A percentile compares a stretch with the other conserved stretches of the same genome.
Conservation (phyloP, 2,113 vertebrate species). For the Ramphastos sulfuratus region DNA sequence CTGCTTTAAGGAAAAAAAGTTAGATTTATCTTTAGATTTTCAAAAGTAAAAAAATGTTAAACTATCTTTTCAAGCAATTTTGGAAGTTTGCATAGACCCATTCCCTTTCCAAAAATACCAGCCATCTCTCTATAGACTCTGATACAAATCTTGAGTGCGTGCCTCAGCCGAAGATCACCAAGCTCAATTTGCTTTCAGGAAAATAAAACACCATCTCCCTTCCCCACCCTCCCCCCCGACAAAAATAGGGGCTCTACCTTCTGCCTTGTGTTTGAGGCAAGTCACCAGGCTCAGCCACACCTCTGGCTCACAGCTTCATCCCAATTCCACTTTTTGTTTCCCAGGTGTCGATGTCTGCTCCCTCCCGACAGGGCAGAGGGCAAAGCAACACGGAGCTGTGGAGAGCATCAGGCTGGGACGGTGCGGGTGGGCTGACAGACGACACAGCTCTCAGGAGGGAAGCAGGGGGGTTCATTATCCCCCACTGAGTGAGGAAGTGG, state of each 20-base stretch:
- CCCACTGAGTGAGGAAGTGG: neutral
- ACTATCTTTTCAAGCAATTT: conserved; percentile 74
- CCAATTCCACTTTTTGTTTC: neutral
- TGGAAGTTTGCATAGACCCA: conserved; percentile 81
- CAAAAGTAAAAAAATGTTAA: conserved; percentile 77
- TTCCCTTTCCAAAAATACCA: conserved; percentile 82
- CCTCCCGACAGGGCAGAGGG: neutral
- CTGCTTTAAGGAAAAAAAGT: conserved; percentile 53
- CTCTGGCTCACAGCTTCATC: conserved; percentile 1
- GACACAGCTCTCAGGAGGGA: neutral
- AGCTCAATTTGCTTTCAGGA: conserved; percentile 49
- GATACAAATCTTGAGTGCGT: conserved; percentile 52
- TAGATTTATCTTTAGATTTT: conserved; percentile 71
- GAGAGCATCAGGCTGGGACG: neutral
- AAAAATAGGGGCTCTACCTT: conserved; percentile 67
- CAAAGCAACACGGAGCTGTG: accelerated
- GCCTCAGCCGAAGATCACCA: conserved; percentile 51
- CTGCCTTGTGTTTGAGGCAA: conserved; percentile 12
- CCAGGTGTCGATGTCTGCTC: neutral
- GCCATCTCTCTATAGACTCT: conserved; percentile 75
- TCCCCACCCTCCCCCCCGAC: conserved; percentile 32
- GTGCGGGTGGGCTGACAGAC: neutral
- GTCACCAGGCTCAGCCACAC: neutral
- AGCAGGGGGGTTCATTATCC: neutral
- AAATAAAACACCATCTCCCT: conserved; percentile 67